A percentile compares a stretch with the other conserved stretches of the same genome.
Evolutionary conservation across 2,888 invertebrate genomes (phyloP).

Genomic region (Hedychridium roseum): DNA sequence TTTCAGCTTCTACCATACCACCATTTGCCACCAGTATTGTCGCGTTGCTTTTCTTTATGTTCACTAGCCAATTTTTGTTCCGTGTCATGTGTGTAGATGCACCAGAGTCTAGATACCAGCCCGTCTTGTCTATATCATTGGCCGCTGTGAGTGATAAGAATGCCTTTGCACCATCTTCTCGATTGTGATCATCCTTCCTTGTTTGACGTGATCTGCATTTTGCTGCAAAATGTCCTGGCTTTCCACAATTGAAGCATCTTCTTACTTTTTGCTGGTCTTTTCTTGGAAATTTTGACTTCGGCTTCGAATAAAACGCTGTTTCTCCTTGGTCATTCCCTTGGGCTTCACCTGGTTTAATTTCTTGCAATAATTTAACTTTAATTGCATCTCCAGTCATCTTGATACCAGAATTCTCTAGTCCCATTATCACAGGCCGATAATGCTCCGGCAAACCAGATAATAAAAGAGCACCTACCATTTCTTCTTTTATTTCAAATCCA

Average conservation of each 20-base stretch:
- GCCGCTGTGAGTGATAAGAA: conserved; percentile 40
- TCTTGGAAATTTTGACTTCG: conserved; percentile 1
- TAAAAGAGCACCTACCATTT: conserved; percentile 46
- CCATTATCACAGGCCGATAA: conserved; percentile 47
- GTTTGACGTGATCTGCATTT: conserved; percentile 1
- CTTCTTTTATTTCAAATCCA: conserved; percentile 37
- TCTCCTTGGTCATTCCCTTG: neutral
- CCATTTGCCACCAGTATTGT: conserved; percentile 17
- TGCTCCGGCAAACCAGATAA: conserved; percentile 43
- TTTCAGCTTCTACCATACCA: conserved; percentile 15
- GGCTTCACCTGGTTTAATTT: conserved; percentile 5
- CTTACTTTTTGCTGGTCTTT: neutral
- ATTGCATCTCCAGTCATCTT: conserved; percentile 39
- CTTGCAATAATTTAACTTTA: conserved; percentile 37
- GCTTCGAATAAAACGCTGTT: conserved; percentile 4
- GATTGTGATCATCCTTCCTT: conserved; percentile 1
- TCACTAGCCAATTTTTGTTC: conserved; percentile 15
- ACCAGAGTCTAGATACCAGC: conserved; percentile 57
- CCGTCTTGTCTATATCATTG: conserved; percentile 58
- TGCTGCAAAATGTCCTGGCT: conserved; percentile 6
- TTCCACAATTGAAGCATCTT: conserved; percentile 10
- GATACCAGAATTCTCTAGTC: conserved; percentile 36
- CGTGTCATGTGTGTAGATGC: conserved; percentile 40
- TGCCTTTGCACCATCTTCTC: neutral
- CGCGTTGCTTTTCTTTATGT: neutral